Conservation (phyloP, 2,113 vertebrate species). For the Columba janthina region DNA sequence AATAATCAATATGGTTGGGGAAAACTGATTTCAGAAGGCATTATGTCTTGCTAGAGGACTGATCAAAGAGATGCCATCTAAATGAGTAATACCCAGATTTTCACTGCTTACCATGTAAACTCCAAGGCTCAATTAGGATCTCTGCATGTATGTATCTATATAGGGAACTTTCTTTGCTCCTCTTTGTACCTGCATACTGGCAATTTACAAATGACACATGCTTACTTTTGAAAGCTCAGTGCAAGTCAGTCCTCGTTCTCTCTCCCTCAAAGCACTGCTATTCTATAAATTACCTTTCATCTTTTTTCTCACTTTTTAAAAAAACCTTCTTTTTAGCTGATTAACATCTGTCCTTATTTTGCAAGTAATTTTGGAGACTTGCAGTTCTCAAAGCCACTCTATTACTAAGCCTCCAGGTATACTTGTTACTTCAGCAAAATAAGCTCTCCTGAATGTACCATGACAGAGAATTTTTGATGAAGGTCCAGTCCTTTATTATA, state of each 20-base stretch:
- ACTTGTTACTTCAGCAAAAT: background rate
- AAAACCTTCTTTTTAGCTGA: background rate
- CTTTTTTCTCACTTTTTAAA: background rate
- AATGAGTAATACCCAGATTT: background rate
- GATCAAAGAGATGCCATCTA: background rate
- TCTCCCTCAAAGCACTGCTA: background rate
- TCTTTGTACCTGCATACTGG: background rate
- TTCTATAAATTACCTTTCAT: background rate
- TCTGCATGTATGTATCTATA: background rate
- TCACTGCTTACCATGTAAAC: background rate
- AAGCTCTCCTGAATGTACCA: background rate
- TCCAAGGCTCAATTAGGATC: background rate
- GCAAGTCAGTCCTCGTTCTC: background rate
- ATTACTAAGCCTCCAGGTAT: background rate
- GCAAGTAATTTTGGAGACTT: background rate
- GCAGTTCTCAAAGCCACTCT: background rate
- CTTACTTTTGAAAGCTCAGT: background rate
- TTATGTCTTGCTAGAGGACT: background rate
- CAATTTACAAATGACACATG: background rate
- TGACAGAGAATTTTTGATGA: background rate
- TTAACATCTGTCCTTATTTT: background rate
- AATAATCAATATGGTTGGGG: background rate
- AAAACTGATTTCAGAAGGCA: background rate
- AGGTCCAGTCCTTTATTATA: background rate
- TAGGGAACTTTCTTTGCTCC: background rate